Base-by-base conservation (phyloP, 1,140 invertebrate species). In the Scaptomyza hsui region DNA sequence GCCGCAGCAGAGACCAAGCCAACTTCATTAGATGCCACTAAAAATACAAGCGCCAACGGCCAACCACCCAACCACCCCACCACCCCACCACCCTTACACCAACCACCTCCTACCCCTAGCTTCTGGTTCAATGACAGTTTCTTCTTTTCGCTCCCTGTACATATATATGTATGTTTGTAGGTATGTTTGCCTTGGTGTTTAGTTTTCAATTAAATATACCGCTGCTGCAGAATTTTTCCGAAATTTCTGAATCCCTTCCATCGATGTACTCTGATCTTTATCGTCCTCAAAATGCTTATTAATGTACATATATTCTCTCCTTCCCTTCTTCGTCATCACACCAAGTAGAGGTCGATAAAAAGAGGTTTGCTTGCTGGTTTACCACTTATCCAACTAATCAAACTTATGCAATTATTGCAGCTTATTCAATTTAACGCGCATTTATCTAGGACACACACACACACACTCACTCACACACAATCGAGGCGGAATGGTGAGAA, bases 321-420 rank as follows among this genome's bases (percentile, higher is more conserved):
- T n/a, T 2, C 15, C 41, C 24, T 18, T 16, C 29, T 39, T 41
- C 18, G 12, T 10, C 37, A 51, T 42, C 47, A n/a, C n/a, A n/a
- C n/a, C n/a, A n/a, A n/a, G n/a, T n/a, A n/a, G n/a, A n/a, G n/a
- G n/a, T n/a, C n/a, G n/a, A n/a, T n/a, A n/a, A n/a, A n/a, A n/a
- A n/a, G n/a, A n/a, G n/a, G n/a, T n/a, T 44, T 16, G 13, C 15
- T 19, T 55, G 24, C 35, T 12, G 35, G 53, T 15, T 47, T 16
- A 45, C 51, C 53, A 61, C 62, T 74, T 63, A 70, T 32, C 42
- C 49, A 86, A 85, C 79, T 85, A 79, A 85, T 85, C 76, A 79
- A 83, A 75, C 72, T 79, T 83, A 65, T 79, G 80, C 80, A 83
- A 83, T 85, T 85, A 83, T 75, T 69, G 80, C 44, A 71, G 78